Evolutionary conservation across 2,797 vertebrate genomes (phyloP), one percentile per base, ranked within the genome.

Genomic region (Threskiornis aethiopicus): DNA sequence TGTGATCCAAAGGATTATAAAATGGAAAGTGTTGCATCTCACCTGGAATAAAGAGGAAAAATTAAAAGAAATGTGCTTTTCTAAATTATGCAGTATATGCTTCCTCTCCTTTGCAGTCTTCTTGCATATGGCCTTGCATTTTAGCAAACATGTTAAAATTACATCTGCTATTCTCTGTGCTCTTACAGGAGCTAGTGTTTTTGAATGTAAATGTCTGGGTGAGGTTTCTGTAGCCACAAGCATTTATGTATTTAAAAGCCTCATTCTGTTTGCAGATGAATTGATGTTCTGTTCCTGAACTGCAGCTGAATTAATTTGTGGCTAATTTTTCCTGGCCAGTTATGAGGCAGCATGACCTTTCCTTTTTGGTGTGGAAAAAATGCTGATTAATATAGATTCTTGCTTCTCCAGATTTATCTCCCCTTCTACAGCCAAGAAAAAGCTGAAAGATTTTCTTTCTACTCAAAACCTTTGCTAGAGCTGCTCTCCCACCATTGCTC

Each of bases 301-400:
- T 87, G 89, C 76, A 44, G 67, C 95, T 95, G 89, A 97, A 95
- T 97, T 97, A 97, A 93, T 93, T 55, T 88, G 88, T 85, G 94
- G 91, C 92, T 97, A 81, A 91, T 96, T 97, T 97, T 96, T 85
- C 92, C 93, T 95, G 92, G 85, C 85, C 69, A 29, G 76, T 93
- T 95, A 12, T 2, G 29, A 87, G 54, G 76, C 93, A 81, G 90
- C 55, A 1, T 94, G 79, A 96, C 90, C 77, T 96, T 97, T 90
- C 46, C n/a, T 21, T 94, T 94, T 86, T 65, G 61, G 75, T 70
- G 71, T 86, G 75, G 93, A 82, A 89, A 95, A 93, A 78, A 78
- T 84, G 77, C 88, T 70, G 89, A 81, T 93, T 92, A 88, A 93
- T 94, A 75, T 13, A 84, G 92, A 51, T 87, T 62, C 17, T 62